Percentiles rank a stretch among this genome's conserved stretches.
phyloP scores from a whole-genome alignment of 2,113 vertebrate species.

The Aepyceros melampus region DNA sequence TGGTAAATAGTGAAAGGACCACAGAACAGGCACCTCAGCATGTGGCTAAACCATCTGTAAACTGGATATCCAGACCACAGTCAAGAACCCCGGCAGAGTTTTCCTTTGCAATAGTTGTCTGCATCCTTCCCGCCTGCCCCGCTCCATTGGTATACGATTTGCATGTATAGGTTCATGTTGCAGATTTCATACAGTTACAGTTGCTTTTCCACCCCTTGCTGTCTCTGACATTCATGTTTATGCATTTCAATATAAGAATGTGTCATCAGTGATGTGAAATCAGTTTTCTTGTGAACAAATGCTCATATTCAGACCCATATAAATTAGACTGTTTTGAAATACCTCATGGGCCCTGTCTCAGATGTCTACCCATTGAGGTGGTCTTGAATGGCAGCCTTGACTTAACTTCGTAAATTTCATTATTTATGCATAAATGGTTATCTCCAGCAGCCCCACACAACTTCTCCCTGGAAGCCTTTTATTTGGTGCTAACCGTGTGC shows the following conservation, averaged over 20 bases:
- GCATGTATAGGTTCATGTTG: constrained; percentile 45
- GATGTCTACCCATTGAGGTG: background rate
- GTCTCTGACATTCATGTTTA: constrained; percentile 18
- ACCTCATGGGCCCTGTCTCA: background rate
- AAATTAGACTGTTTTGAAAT: background rate
- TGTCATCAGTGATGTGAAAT: background rate
- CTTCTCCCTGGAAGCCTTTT: constrained; percentile 33
- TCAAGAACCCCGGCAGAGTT: constrained; percentile 44
- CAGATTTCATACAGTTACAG: constrained; percentile 39
- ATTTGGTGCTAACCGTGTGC: constrained; percentile 29
- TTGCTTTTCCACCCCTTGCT: constrained; percentile 52
- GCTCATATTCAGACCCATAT: constrained; percentile 55
- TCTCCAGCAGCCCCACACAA: constrained; percentile 60
- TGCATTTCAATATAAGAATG: constrained; percentile 54
- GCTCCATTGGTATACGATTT: constrained; percentile 62
- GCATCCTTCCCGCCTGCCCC: constrained; percentile 50
- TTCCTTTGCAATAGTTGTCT: constrained; percentile 70
- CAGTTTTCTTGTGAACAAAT: background rate
- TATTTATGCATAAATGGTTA: constrained; percentile 49
- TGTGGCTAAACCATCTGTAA: constrained; percentile 10
- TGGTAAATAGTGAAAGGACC: constrained; percentile 54
- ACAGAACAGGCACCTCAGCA: background rate
- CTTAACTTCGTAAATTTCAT: constrained; percentile 39
- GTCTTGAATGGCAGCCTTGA: background rate
- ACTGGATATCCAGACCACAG: constrained; percentile 47